Conservation (phyloP, 2,797 vertebrate genomes). For the Coregonus suidteri region DNA sequence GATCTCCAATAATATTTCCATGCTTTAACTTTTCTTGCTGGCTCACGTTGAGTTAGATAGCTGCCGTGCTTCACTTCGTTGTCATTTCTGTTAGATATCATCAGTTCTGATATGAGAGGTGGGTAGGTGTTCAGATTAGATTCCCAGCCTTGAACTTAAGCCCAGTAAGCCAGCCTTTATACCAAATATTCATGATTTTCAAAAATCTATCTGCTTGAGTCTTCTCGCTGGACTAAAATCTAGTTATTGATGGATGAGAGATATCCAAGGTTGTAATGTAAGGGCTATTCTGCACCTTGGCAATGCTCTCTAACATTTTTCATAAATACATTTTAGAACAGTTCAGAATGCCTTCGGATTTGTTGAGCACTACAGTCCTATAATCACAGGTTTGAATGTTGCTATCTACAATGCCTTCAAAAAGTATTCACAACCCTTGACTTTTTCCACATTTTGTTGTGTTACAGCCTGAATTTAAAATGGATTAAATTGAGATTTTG, state of each 20-base stretch:
- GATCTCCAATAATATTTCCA: neutral
- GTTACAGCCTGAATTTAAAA: too few relatives aligned
- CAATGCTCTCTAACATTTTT: neutral
- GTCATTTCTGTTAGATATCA: constrained; percentile 25
- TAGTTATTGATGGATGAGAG: constrained; percentile 46
- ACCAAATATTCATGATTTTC: constrained; percentile 46
- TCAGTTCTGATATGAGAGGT: constrained; percentile 34
- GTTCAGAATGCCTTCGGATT: constrained; percentile 18
- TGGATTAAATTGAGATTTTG: too few relatives aligned
- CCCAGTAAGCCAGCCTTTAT: constrained; percentile 38
- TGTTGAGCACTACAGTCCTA: neutral
- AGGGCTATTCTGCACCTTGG: constrained; percentile 11
- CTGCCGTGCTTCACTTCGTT: constrained; percentile 40
- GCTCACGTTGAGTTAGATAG: neutral
- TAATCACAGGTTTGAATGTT: constrained; percentile 9
- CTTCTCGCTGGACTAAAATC: constrained; percentile 36
- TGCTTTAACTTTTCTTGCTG: neutral
- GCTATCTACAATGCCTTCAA: too few relatives aligned
- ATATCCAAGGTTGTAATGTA: constrained; percentile 26
- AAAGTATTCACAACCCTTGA: too few relatives aligned
- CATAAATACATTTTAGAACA: constrained; percentile 27
- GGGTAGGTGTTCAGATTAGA: constrained; percentile 31
- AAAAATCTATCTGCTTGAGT: constrained; percentile 50
- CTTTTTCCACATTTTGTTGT: too few relatives aligned
- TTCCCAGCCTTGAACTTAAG: constrained; percentile 39